Evolutionary conservation across 2,888 invertebrate genomes (phyloP), one percentile per base, ranked within the genome.

Genomic region (Andrena flavipes): DNA sequence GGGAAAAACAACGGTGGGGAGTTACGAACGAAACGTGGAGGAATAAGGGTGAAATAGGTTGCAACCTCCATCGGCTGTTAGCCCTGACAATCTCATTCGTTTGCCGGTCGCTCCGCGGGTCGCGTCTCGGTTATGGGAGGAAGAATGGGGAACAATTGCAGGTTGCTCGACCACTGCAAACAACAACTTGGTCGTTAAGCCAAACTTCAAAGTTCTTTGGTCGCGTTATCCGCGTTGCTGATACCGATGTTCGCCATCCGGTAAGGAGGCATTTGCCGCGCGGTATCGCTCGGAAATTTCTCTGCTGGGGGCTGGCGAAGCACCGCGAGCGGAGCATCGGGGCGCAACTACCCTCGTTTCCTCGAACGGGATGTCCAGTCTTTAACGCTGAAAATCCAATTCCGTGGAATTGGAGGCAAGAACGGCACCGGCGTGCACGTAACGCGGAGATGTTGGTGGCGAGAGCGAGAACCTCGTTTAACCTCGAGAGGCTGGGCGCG

Each of bases 71-170:
- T 48, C 79, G 80, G 68, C 75, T 83, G 84, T 87, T 78, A 78
- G 72, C 7, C 69, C 67, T 73, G 69, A 71, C 77, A 86, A 89
- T 86, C 78, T 76, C 88, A 88, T 89, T 90, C 86, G 82, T 84
- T 42, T 82, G 76, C 72, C 0, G 42, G 42, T 42, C 5, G 42
- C 42, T 4, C 16, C 16, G 42, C 42, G 42, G 16, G 42, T 0
- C 42, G 42, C 42, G 42, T 13, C 42, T 13, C 42, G 42, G 42
- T 42, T 42, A 42, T 23, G 30, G 7, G 3, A 13, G 26, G 23
- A n/a, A 72, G 16, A 62, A 49, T 60, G 71, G 33, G 49, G 49
- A 23, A n/a, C 16, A 29, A 33, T 35, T 23, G 51, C 23, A 6
- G 4, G 68, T 59, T 48, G 23, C 59, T 20, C 73, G 35, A 35